Conservation (phyloP, 2,113 vertebrate species). For the Arvicanthis niloticus region DNA sequence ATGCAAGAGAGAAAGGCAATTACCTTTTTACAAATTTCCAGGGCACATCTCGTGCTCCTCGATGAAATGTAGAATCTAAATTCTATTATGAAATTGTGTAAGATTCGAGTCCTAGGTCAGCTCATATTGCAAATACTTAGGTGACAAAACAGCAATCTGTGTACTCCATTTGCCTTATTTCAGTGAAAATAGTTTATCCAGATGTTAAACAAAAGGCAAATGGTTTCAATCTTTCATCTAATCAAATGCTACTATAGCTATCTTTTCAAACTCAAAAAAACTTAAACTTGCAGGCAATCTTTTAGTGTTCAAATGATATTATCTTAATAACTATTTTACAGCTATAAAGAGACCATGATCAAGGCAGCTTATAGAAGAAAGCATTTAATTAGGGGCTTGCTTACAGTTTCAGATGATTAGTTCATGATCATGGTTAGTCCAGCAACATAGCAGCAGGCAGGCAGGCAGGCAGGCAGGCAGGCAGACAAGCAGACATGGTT, state of each 20-base stretch:
- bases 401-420: neutral
- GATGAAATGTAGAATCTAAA: neutral
- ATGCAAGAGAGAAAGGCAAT: neutral
- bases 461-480: neutral
- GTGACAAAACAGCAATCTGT: conserved; percentile 25
- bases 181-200: neutral
- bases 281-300: neutral
- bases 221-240: neutral
- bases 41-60: neutral
- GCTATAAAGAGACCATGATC: neutral
- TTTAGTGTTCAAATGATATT: neutral
- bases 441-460: neutral
- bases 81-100: neutral
- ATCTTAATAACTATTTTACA: neutral
- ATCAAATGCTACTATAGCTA: neutral
- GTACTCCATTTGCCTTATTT: neutral
- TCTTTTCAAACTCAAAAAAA: neutral
- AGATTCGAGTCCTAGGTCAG: neutral
- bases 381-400: neutral
- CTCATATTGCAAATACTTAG: neutral
- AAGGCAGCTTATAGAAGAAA: neutral
- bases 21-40: neutral
- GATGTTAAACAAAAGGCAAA: neutral
- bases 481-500: neutral
- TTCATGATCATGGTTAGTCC: neutral